These are phyloP conservation scores for Penaeus vannamei DNA, from an alignment of 1,140 invertebrate genomes.

Conservation along the genomic window DNA sequence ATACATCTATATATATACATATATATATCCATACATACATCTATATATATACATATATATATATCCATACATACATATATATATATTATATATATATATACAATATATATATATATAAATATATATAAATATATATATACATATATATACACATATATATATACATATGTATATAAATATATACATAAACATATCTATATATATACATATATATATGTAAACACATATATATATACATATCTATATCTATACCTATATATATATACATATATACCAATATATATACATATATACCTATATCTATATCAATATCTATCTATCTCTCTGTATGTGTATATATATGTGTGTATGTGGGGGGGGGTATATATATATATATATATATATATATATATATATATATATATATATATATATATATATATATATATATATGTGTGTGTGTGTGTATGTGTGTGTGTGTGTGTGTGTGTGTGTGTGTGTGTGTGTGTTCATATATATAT, in stretches of 20 bases:
- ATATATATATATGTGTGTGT: not conserved
- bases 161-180: not conserved
- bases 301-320: no score
- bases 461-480: not conserved
- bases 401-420: not conserved
- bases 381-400: conserved; percentile 18
- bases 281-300: no score
- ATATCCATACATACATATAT: no score
- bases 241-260: no score
- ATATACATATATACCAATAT: no score
- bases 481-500: no score
- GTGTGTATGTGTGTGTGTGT: not conserved
- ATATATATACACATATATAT: not conserved
- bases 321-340: not conserved
- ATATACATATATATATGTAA: no score
- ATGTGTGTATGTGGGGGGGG: not conserved
- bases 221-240: no score
- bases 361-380: not conserved
- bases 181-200: not conserved
- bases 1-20: no score
- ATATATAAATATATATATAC: not conserved
- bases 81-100: not conserved
- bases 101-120: not conserved
- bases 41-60: no score
- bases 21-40: no score